Percentiles rank a stretch among this genome's conserved stretches.
Evolutionary conservation across 2,113 vertebrate genomes (phyloP).

Genomic region (Pholis gunnellus): DNA sequence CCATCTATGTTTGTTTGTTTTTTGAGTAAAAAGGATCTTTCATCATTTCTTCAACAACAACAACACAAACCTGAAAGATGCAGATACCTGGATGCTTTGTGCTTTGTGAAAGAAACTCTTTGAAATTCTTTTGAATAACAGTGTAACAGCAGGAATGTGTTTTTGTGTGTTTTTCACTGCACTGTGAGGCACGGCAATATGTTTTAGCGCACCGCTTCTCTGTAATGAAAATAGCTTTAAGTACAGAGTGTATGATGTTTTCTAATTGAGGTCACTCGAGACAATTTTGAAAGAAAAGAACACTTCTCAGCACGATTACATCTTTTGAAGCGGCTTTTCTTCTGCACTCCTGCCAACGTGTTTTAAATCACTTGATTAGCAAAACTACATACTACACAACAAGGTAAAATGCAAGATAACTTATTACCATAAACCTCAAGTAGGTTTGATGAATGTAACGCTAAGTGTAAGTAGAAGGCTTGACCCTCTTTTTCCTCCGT

Average conservation of each 20-base stretch:
- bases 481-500: neutral
- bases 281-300: neutral
- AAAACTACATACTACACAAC: neutral
- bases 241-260: slow-evolving; percentile 22
- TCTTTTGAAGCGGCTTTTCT: slow-evolving; percentile 2
- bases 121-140: slow-evolving; percentile 44
- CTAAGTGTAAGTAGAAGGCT: neutral
- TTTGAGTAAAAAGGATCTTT: slow-evolving; percentile 78
- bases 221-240: slow-evolving; percentile 43
- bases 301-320: neutral
- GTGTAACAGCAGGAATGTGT: slow-evolving; percentile 54
- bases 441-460: neutral
- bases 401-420: neutral
- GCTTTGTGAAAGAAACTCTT: slow-evolving; percentile 61
- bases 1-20: slow-evolving; percentile 43
- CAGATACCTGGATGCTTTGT: slow-evolving; percentile 79
- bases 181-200: neutral
- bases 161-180: slow-evolving; percentile 26
- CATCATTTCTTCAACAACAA: slow-evolving; percentile 73
- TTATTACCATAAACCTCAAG: neutral
- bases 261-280: slow-evolving; percentile 28
- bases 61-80: slow-evolving; percentile 66
- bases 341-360: slow-evolving; percentile 25
- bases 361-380: neutral
- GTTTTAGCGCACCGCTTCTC: neutral